Percentiles rank a stretch among this genome's conserved stretches.
These are phyloP conservation scores for Polymixis lichenea DNA, from an alignment of 2,888 invertebrate species.

Conservation along the genomic window DNA sequence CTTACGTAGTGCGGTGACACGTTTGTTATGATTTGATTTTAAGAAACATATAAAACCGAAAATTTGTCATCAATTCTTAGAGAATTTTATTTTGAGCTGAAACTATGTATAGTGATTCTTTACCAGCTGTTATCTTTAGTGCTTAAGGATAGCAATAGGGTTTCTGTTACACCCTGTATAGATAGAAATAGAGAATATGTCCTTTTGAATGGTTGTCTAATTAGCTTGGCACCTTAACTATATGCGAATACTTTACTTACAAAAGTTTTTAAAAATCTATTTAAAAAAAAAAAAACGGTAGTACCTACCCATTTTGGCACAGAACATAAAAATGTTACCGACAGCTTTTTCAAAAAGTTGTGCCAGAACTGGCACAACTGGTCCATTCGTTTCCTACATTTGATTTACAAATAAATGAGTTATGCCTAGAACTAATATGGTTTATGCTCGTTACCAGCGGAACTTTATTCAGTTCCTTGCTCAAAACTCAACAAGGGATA, in stretches of 20 bases:
- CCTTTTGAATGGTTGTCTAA: neutral
- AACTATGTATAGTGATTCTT: too few species aligned
- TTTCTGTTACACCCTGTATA: too few species aligned
- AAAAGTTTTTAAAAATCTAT: neutral
- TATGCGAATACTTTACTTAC: neutral
- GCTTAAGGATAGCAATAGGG: too few species aligned
- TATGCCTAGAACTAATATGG: neutral
- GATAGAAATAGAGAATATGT: neutral
- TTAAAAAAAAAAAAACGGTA: too few species aligned
- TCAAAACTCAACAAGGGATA: neutral
- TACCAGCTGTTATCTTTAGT: too few species aligned
- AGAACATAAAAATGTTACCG: neutral
- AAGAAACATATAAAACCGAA: too few species aligned
- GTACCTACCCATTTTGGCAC: neutral
- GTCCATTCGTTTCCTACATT: neutral
- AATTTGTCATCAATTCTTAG: too few species aligned
- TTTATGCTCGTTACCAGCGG: neutral
- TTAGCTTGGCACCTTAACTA: neutral
- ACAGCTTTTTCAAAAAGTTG: neutral
- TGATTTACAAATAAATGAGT: neutral
- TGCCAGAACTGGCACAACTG: neutral
- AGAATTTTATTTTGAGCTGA: too few species aligned
- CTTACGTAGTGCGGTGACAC: too few species aligned
- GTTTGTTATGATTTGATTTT: too few species aligned
- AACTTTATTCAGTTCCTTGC: neutral